Base-by-base conservation (phyloP, 2,888 invertebrate genomes). In the Xiphydria camelus region DNA sequence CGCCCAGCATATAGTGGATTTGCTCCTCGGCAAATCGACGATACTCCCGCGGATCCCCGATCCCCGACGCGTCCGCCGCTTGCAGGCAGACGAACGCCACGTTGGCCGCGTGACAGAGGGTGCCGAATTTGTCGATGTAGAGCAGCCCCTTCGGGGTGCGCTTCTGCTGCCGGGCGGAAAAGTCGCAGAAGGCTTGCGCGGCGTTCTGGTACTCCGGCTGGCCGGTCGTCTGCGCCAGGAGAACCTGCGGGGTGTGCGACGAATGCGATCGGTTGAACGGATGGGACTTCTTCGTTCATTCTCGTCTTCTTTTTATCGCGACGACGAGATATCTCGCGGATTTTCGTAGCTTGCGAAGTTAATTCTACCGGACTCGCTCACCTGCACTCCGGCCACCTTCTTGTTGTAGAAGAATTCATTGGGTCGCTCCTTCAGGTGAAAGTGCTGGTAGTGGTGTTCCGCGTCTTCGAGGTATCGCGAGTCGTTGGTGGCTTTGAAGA, bases 301-400 rank as follows among this genome's bases (percentile, higher is more conserved):
- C n/a, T 23, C 6, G n/a, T 23, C 7, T 23, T 23, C 23, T 23
- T 23, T 23, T 23, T n/a, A n/a, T n/a, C n/a, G n/a, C n/a, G n/a
- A n/a, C n/a, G n/a, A n/a, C n/a, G n/a, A n/a, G n/a, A n/a, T n/a
- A n/a, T n/a, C n/a, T n/a, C n/a, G n/a, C n/a, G n/a, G n/a, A n/a
- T n/a, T n/a, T n/a, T n/a, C n/a, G n/a, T n/a, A n/a, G n/a, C n/a
- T n/a, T n/a, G n/a, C n/a, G n/a, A n/a, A n/a, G n/a, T 23, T n/a
- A 23, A 23, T 23, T 6, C 6, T 23, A 7, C n/a, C 23, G 6
- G 23, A 23, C 6, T 23, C 5, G 26, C 49, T 45, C 42, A 80
- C 80, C 75, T 82, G 81, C 21, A 81, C 76, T 7, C 81, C 82
- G 2, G 79, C 80, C n/a, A 75, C 75, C 59, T 82, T 81, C 48